Evolutionary conservation across 2,113 vertebrate genomes (phyloP).

Genomic region (Prionailurus bengalensis): DNA sequence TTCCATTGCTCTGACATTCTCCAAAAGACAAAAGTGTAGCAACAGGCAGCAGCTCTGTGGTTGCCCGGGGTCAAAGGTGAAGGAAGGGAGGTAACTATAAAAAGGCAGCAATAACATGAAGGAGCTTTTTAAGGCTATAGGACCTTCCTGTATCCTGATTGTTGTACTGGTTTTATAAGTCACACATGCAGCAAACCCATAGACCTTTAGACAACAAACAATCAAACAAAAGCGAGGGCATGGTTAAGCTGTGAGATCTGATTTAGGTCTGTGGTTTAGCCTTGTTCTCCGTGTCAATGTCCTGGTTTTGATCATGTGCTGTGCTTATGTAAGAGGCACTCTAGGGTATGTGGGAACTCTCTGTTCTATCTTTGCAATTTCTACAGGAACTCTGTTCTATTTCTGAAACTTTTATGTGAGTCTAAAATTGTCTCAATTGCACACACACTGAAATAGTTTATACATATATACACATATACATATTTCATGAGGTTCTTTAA

Average conservation of each 20-base stretch:
- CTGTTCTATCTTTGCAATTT: constrained; percentile 66
- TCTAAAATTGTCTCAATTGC: constrained; percentile 68
- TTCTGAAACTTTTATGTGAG: constrained; percentile 69
- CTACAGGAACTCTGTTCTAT: constrained; percentile 70
- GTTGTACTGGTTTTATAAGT: not conserved
- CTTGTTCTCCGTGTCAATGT: not conserved
- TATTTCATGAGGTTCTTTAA: not conserved
- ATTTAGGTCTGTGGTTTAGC: not conserved
- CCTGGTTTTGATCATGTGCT: not conserved
- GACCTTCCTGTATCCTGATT: not conserved
- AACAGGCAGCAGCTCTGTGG: too few relatives aligned
- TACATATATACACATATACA: not conserved
- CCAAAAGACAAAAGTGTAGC: not conserved
- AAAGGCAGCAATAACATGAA: not conserved
- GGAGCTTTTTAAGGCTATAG: not conserved
- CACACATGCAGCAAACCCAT: not conserved
- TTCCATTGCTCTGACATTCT: not conserved
- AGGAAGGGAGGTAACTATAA: not conserved
- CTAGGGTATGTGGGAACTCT: not conserved
- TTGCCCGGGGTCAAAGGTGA: not conserved
- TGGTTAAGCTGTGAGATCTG: not conserved
- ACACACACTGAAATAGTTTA: not conserved
- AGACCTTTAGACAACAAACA: too few relatives aligned
- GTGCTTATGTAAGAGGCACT: constrained; percentile 22
- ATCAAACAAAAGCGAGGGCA: not conserved